A percentile compares a stretch with the other conserved stretches of the same genome.
phyloP scores from a whole-genome alignment of 2,113 vertebrate species.

The Gadus chalcogrammus region DNA sequence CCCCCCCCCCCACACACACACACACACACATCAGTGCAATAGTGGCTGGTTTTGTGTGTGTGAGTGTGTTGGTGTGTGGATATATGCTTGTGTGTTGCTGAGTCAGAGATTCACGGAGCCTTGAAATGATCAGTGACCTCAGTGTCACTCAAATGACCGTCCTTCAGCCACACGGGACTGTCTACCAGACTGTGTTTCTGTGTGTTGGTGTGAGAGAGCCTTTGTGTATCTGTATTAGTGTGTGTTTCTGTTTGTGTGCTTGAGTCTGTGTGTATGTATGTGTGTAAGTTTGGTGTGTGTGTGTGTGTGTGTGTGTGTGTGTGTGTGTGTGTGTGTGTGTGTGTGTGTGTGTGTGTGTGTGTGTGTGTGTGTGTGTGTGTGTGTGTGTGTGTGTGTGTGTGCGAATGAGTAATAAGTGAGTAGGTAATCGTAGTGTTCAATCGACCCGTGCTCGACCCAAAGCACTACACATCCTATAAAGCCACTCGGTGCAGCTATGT shows the following conservation, averaged over 20 bases:
- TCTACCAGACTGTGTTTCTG: not conserved
- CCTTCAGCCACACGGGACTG: not conserved
- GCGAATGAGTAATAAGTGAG: not conserved
- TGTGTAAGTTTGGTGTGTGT: conserved; percentile 15
- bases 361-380: conserved; percentile 15
- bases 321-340: not conserved
- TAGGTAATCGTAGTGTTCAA: not conserved
- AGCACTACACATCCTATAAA: not conserved
- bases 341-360: conserved; percentile 19
- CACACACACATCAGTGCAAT: not conserved
- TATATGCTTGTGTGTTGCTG: conserved; percentile 35
- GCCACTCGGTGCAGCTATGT: not conserved
- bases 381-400: conserved; percentile 14
- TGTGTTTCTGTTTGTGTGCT: too few species aligned
- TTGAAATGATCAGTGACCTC: conserved; percentile 47
- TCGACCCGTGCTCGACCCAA: not conserved
- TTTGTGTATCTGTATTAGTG: not conserved
- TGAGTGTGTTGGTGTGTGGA: not conserved
- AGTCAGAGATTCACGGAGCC: conserved; percentile 45
- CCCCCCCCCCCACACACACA: not conserved
- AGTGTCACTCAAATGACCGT: conserved; percentile 8
- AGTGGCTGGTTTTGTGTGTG: not conserved
- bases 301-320: not conserved
- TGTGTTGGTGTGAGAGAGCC: too few species aligned
- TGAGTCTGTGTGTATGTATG: conserved; percentile 1